phyloP scores from a whole-genome alignment of 2,888 invertebrate species.

The Napeogenes sylphis region DNA sequence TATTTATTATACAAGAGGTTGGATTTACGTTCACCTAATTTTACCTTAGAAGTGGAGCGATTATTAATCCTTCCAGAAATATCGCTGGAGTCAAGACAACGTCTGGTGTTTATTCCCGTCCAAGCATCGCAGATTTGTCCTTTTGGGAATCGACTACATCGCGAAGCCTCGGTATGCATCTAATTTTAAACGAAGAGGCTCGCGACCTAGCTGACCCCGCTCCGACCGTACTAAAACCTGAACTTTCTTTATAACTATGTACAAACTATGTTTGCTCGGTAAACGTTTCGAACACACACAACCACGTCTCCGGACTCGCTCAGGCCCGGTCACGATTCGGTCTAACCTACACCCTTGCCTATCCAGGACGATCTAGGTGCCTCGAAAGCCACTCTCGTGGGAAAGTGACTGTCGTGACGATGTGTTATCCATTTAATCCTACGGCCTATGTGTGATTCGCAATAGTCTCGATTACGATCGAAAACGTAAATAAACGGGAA shows the following conservation, averaged over 20 bases:
- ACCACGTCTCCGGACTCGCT: conserved; percentile 53
- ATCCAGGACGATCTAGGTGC: conserved; percentile 64
- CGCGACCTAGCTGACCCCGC: conserved; percentile 75
- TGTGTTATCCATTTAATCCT: conserved; percentile 40
- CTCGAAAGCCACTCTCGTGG: conserved; percentile 56
- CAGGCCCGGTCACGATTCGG: conserved; percentile 70
- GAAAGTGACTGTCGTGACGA: conserved; percentile 65
- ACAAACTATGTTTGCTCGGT: conserved; percentile 70
- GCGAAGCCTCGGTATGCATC: conserved; percentile 74
- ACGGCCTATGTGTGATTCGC: conserved; percentile 35
- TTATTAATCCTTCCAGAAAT: conserved; percentile 73
- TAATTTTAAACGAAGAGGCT: conserved; percentile 77
- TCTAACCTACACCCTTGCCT: conserved; percentile 61
- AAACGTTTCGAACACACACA: conserved; percentile 71
- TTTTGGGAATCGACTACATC: conserved; percentile 52
- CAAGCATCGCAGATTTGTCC: conserved; percentile 59
- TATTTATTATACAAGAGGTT: neutral
- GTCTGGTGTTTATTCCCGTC: conserved; percentile 67
- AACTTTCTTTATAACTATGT: conserved; percentile 76
- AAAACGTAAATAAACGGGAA: conserved; percentile 57
- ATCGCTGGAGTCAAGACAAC: conserved; percentile 54
- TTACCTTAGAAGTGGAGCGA: conserved; percentile 39
- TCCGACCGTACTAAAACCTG: conserved; percentile 74
- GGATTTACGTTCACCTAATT: conserved; percentile 4
- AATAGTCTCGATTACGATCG: conserved; percentile 29